Base-by-base conservation (phyloP, 2,888 invertebrate genomes). In the Seira ritae region DNA sequence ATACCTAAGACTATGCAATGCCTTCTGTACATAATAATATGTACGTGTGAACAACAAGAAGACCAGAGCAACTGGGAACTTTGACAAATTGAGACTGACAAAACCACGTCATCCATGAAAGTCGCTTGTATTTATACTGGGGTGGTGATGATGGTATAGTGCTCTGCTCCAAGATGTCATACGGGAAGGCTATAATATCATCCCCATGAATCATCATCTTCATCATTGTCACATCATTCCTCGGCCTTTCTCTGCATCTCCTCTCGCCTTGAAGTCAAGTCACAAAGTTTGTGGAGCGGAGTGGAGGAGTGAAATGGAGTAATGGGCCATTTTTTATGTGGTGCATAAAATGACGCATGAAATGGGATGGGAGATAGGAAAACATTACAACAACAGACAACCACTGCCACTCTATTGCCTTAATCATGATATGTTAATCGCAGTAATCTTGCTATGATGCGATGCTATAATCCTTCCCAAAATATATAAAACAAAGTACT, bases 81-180 rank as follows among this genome's bases (percentile, higher is more conserved):
- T 71, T 81, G 81, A 81, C 81, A 81, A 81, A 81, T 81, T 81
- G 75, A 81, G 81, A 70, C 70, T 81, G 81, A 81, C 81, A 81
- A 81, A 81, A 75, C 6, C 81, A 81, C 74, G 81, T 81, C 81
- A 81, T 71, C 81, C 75, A 67, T 75, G 75, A 75, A 75, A 80
- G 74, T 80, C 65, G 46, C 73, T 68, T 17, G n/a, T 60, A 12
- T 12, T 1, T 62, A 15, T 31, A 67, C 75, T 60, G 46, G 60
- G 50, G 60, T 77, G 55, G 46, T 46, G 55, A n/a, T 37, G 15
- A 19, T 19, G 23, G 67, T 50, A 75, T 22, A 15, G 10, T 73
- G 42, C 50, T 76, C 66, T 76, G 46, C 76, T 50, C 46, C 74
- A 73, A 68, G 65, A 74, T 80, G 80, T 80, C 81, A 75, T 70